Conservation (phyloP, 2,888 invertebrate species). For the Drosophila subquinaria region DNA sequence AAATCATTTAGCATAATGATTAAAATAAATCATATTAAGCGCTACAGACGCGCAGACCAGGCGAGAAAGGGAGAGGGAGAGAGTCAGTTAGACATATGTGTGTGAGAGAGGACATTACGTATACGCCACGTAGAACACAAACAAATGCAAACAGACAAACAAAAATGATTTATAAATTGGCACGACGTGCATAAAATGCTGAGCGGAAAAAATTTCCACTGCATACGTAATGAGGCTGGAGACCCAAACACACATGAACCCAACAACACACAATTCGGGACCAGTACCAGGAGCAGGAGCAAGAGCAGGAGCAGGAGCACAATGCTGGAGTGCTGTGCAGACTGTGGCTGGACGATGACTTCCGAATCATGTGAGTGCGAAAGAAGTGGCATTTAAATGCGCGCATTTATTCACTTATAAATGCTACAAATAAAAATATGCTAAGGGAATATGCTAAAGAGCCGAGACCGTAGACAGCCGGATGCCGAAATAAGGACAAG, state of each 20-base stretch:
- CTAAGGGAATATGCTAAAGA: slow-evolving; percentile 75
- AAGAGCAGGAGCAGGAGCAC: background rate
- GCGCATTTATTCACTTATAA: slow-evolving; percentile 81
- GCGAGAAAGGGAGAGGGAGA: background rate
- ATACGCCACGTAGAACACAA: slow-evolving; percentile 70
- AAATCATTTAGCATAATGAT: slow-evolving; percentile 81
- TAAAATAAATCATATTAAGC: slow-evolving; percentile 77
- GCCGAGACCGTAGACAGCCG: slow-evolving; percentile 36
- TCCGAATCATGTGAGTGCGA: slow-evolving; percentile 59
- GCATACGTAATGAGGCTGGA: slow-evolving; percentile 75
- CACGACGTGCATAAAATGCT: slow-evolving; percentile 83
- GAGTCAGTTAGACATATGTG: slow-evolving; percentile 17
- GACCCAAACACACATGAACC: slow-evolving; percentile 45
- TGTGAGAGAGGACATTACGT: slow-evolving; percentile 54
- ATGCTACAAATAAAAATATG: slow-evolving; percentile 80
- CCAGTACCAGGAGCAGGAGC: background rate
- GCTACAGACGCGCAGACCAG: slow-evolving; percentile 10
- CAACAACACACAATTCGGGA: slow-evolving; percentile 24
- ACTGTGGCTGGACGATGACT: slow-evolving; percentile 56
- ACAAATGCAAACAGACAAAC: slow-evolving; percentile 75
- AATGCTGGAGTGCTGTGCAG: slow-evolving; percentile 16
- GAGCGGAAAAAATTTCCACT: slow-evolving; percentile 76
- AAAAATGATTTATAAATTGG: slow-evolving; percentile 84
- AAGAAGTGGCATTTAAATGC: slow-evolving; percentile 79
- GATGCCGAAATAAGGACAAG: slow-evolving; percentile 66